Conservation (phyloP, 2,113 vertebrate species). For the Lycaon pictus region DNA sequence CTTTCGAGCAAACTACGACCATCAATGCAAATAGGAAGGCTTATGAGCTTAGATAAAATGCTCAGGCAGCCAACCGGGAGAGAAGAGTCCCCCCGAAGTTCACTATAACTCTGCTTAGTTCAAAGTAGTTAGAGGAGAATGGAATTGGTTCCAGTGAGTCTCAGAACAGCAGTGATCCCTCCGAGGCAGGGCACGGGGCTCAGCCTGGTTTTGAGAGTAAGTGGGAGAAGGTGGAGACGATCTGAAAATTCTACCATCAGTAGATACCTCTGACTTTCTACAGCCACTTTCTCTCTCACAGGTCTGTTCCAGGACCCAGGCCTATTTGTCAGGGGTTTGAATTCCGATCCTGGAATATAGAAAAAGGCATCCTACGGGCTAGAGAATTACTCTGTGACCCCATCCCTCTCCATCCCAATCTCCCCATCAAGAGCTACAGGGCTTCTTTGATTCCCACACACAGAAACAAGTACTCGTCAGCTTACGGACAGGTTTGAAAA, state of each 20-base stretch:
- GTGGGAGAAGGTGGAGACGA: neutral
- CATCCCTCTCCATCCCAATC: neutral
- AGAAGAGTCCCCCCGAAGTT: neutral
- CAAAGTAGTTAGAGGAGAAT: neutral
- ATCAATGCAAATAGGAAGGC: neutral
- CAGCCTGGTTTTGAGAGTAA: neutral
- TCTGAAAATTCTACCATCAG: neutral
- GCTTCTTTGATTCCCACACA: neutral
- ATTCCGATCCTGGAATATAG: neutral
- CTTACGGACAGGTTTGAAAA: neutral
- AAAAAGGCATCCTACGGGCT: neutral
- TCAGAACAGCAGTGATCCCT: neutral
- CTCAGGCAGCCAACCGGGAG: neutral
- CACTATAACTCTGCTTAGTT: neutral
- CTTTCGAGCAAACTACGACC: constrained; percentile 19
- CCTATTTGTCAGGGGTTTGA: neutral
- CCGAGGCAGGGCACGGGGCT: neutral
- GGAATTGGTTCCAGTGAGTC: neutral
- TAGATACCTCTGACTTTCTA: neutral
- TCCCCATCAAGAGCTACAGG: neutral
- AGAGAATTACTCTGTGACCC: neutral
- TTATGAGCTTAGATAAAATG: constrained; percentile 7
- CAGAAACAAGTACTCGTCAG: neutral
- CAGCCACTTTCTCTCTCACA: neutral
- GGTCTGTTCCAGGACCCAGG: neutral